These are phyloP conservation scores for Ostrea edulis DNA, from an alignment of 1,140 invertebrate species.

Conservation along the genomic window DNA sequence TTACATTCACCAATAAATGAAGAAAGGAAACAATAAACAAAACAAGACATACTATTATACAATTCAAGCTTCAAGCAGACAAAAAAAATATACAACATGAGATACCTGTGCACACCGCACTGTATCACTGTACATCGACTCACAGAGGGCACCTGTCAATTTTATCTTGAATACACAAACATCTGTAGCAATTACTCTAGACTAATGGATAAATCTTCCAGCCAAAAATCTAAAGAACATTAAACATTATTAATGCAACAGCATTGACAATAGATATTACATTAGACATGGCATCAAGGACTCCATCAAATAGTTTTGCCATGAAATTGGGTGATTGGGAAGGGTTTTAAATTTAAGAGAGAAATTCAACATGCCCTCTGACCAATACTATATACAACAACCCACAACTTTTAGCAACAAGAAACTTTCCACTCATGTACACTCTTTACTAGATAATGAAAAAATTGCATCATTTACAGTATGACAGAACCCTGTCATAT, in stretches of 20 bases:
- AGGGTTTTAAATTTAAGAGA: neutral
- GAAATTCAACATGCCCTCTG: conserved; percentile 8
- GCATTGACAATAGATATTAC: neutral
- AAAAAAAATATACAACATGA: conserved; percentile 3
- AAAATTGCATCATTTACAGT: conserved; percentile 32
- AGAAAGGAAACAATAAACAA: conserved; percentile 9
- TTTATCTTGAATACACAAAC: neutral
- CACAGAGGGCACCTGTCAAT: conserved; percentile 5
- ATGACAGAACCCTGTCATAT: neutral
- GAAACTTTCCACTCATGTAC: conserved; percentile 34
- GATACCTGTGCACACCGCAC: neutral
- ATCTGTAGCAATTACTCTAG: neutral
- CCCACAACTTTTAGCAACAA: conserved; percentile 28
- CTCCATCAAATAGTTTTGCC: too few species aligned
- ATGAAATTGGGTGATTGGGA: neutral
- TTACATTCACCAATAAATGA: conserved; percentile 31
- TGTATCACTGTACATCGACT: neutral
- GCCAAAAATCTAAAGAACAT: neutral
- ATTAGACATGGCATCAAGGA: neutral
- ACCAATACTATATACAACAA: conserved; percentile 17
- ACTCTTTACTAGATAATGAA: conserved; percentile 20
- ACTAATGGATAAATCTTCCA: neutral
- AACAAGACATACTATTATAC: conserved; percentile 20
- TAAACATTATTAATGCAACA: neutral
- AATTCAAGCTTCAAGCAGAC: conserved; percentile 32